Evolutionary conservation across 2,888 invertebrate species (phyloP), one percentile per base, ranked within the genome.

Genomic region (Augiades crinisus): DNA sequence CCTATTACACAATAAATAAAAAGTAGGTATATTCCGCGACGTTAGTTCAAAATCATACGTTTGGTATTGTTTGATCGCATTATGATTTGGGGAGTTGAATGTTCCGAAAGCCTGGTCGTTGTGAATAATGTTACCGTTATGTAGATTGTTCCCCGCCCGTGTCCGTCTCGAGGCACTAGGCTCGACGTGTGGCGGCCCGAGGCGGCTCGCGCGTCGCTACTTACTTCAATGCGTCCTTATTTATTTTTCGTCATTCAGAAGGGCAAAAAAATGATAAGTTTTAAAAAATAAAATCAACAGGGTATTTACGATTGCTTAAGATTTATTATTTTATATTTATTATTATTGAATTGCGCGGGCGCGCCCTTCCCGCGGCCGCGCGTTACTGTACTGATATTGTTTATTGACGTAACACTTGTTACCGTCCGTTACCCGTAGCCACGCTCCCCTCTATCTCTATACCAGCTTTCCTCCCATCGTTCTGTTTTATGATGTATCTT

Each of bases 241-340:
- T 65, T 67, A 62, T 61, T 63, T 70, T 71, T 72, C 68, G 65
- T 72, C 70, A 67, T 67, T 73, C 75, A 70, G 65, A 72, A 68
- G 68, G 72, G 68, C 73, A 74, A 72, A 67, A 72, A 67, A 59
- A 56, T 51, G 47, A 59, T 65, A 59, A 44, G 58, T 62, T 65
- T 67, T 56, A 76, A 72, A 41, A 79, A 81, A 81, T 79, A 76
- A 83, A 87, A 87, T 85, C 85, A 87, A 89, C 88, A 89, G 89
- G 88, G 88, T 89, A 89, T 89, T 86, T 86, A 88, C 86, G 83
- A 86, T 87, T 81, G 84, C 85, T 84, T 88, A 84, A 85, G 87
- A 78, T 78, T 78, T 81, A 77, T 85, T 77, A 81, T 85, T 85
- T 86, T 81, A 78, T 88, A 85, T 86, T 86, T 87, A 84, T 85